phyloP scores from a whole-genome alignment of 2,113 vertebrate species.

The Sinocyclocheilus anophthalmus region DNA sequence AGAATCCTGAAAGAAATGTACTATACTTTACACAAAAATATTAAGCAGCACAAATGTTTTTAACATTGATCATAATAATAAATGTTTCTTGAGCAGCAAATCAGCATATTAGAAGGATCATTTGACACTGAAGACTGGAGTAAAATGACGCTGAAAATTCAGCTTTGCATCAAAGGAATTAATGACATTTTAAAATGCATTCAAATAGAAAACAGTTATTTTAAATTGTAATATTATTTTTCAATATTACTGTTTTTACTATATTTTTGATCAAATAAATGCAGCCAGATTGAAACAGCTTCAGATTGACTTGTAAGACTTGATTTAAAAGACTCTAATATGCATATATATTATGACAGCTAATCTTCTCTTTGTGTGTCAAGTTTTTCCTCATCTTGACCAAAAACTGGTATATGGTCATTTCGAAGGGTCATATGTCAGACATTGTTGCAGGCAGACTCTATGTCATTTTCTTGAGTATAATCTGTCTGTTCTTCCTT shows the following conservation, averaged over 20 bases:
- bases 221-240: background rate
- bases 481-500: background rate
- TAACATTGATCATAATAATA: background rate
- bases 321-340: background rate
- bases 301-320: background rate
- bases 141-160: background rate
- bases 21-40: background rate
- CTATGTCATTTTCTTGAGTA: background rate
- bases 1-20: background rate
- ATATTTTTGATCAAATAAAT: background rate
- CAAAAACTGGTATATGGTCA: background rate
- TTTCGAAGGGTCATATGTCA: background rate
- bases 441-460: background rate
- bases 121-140: background rate
- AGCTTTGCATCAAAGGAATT: background rate
- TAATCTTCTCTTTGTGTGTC: background rate
- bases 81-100: background rate
- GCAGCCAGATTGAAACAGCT: background rate
- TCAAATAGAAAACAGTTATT: background rate
- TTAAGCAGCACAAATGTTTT: background rate
- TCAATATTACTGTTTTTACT: background rate
- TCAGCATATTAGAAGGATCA: background rate
- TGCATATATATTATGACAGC: background rate
- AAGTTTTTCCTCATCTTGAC: background rate
- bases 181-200: background rate